Conservation (phyloP, 1,140 invertebrate species). For the Rhopalosiphum maidis region DNA sequence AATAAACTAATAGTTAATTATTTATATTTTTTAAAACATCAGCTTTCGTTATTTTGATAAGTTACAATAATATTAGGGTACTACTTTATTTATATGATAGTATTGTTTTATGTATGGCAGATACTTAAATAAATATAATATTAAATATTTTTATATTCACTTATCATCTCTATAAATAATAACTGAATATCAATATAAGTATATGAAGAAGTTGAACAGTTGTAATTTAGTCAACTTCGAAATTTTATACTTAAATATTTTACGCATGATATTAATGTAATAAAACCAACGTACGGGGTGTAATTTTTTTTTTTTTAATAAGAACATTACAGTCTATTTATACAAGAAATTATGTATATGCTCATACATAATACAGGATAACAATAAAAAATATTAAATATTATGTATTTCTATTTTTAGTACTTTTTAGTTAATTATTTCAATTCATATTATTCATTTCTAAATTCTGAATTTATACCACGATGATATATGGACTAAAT, state of each 20-base stretch:
- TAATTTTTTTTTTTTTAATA: not conserved
- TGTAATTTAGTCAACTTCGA: conserved; percentile 6
- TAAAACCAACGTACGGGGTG: not conserved
- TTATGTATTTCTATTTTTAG: not conserved
- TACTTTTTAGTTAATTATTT: not conserved
- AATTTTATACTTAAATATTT: conserved; percentile 8
- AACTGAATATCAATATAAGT: not conserved
- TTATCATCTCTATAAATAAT: not conserved
- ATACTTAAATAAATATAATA: not conserved
- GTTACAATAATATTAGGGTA: not conserved
- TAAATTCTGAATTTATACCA: not conserved
- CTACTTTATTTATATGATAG: not conserved
- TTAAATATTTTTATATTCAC: not conserved
- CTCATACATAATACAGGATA: not conserved
- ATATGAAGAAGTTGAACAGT: conserved; percentile 3
- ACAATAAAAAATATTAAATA: not conserved
- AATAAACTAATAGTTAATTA: not conserved
- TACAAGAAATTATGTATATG: not conserved
- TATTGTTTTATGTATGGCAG: not conserved
- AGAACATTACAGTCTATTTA: not conserved
- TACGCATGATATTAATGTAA: not conserved
- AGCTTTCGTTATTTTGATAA: not conserved
- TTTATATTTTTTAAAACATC: not conserved
- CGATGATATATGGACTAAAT: not conserved
- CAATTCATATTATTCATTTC: not conserved